These are phyloP conservation scores for Tipula lateralis DNA, from an alignment of 2,888 invertebrate species.

Conservation along the genomic window DNA sequence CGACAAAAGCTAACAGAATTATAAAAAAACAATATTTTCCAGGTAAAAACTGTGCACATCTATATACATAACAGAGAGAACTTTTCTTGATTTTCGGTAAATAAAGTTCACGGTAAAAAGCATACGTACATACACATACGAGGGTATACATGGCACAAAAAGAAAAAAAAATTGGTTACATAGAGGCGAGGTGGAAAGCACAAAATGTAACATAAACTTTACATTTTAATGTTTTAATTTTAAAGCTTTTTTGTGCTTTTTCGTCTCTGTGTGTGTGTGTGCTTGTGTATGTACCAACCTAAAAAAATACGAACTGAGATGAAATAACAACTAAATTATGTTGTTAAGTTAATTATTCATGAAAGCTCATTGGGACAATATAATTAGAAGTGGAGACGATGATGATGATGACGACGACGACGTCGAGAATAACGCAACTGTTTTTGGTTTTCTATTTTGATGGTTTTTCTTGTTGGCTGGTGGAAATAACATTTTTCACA, in stretches of 20 bases:
- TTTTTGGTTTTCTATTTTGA: not conserved
- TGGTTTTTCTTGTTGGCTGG: not conserved
- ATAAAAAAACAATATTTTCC: not conserved
- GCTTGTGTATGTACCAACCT: not conserved
- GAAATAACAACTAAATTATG: slow-evolving; percentile 14
- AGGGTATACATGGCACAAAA: no score
- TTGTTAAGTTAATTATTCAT: slow-evolving; percentile 24
- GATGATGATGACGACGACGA: not conserved
- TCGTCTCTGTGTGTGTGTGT: not conserved
- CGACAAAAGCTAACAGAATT: not conserved
- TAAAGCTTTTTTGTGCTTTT: not conserved
- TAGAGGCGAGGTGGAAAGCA: not conserved
- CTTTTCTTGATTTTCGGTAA: not conserved
- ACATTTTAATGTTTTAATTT: not conserved
- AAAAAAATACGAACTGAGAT: not conserved
- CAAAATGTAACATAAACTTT: not conserved
- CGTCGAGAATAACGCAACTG: not conserved
- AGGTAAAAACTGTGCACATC: not conserved
- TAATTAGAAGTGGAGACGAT: not conserved
- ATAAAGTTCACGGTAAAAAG: not conserved
- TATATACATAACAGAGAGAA: not conserved
- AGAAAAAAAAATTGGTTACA: not conserved
- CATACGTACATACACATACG: not conserved
- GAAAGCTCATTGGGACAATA: slow-evolving; percentile 24
- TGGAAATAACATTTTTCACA: not conserved